Evolutionary conservation across 2,797 vertebrate species (phyloP).

Genomic region (Lophius americanus): DNA sequence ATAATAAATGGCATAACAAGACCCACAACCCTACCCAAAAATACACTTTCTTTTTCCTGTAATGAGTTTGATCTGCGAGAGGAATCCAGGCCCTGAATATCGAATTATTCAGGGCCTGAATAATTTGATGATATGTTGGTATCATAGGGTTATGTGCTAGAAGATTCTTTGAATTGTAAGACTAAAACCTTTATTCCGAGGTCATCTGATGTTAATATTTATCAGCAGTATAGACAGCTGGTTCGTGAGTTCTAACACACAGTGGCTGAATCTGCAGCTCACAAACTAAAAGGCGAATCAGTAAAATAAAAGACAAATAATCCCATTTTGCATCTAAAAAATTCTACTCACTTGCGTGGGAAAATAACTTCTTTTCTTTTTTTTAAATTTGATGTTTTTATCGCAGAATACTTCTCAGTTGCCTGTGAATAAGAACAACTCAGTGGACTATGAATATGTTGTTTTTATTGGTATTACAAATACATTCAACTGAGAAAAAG

Average conservation of each 20-base stretch:
- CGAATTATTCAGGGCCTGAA: constrained; percentile 8
- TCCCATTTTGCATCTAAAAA: not conserved
- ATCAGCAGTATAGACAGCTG: not conserved
- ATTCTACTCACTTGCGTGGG: not conserved
- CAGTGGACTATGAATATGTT: not conserved
- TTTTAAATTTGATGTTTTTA: not conserved
- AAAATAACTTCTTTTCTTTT: too few species aligned
- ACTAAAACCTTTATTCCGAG: constrained; percentile 24
- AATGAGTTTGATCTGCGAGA: constrained; percentile 2
- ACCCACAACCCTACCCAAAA: not conserved
- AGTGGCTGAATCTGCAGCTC: constrained; percentile 5
- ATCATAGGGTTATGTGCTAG: constrained; percentile 26
- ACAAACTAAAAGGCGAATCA: not conserved
- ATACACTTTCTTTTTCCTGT: not conserved
- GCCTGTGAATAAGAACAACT: not conserved
- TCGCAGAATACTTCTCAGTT: not conserved
- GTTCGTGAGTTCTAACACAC: not conserved
- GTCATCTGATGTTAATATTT: constrained; percentile 18
- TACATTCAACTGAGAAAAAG: not conserved
- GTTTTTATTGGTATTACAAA: not conserved
- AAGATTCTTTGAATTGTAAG: constrained; percentile 21
- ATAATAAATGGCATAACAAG: not conserved
- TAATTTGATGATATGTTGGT: not conserved
- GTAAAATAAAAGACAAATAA: not conserved
- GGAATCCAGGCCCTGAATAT: constrained; percentile 4